Evolutionary conservation across 1,140 invertebrate genomes (phyloP).

Genomic region (Hyles vespertilio): DNA sequence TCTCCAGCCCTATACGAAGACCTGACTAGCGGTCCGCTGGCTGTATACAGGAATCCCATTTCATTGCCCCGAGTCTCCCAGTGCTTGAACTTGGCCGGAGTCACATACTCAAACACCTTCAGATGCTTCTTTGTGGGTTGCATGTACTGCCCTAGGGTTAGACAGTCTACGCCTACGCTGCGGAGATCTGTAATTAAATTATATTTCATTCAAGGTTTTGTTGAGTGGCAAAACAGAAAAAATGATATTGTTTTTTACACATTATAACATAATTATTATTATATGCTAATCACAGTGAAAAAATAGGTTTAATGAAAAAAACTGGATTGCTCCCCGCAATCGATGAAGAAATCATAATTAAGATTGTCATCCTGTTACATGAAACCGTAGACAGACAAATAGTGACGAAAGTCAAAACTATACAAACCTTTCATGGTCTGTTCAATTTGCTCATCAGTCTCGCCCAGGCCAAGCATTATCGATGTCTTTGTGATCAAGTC

Average conservation of each 20-base stretch:
- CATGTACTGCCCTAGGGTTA: constrained; percentile 99
- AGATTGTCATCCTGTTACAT: no score
- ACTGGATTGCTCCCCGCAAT: background rate
- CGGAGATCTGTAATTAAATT: constrained; percentile 80
- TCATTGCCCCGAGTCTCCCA: constrained; percentile 92
- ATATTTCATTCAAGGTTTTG: constrained; percentile 1
- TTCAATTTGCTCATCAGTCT: constrained; percentile 93
- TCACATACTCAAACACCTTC: constrained; percentile 97
- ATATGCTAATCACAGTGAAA: no score
- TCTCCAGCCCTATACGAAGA: constrained; percentile 99
- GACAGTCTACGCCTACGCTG: constrained; percentile 90
- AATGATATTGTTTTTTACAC: no score
- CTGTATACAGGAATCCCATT: constrained; percentile 97
- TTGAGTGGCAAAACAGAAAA: no score
- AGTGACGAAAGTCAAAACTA: no score
- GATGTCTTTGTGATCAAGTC: constrained; percentile 97
- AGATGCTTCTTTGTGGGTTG: constrained; percentile 98
- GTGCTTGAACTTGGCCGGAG: constrained; percentile 94
- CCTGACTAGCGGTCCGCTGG: constrained; percentile 96
- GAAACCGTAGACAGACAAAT: no score
- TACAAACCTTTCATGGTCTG: constrained; percentile 86
- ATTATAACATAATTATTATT: no score
- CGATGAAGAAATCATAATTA: background rate
- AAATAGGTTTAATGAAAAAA: no score
- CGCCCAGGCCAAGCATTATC: constrained; percentile 98